Conservation (phyloP, 1,140 invertebrate genomes). For the Meteorus sp. region DNA sequence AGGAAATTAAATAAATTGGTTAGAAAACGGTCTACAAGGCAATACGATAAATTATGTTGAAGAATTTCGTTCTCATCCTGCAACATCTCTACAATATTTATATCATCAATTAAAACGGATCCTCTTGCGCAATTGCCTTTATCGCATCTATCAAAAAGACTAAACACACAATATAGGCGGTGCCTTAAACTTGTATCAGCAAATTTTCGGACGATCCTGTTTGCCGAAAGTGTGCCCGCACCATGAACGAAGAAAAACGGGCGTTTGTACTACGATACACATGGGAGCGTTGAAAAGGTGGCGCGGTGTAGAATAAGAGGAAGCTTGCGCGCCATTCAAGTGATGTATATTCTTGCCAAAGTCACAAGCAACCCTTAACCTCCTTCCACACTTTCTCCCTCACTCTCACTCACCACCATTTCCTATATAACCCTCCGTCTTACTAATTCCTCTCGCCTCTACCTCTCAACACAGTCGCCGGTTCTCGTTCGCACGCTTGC, state of each 20-base stretch:
- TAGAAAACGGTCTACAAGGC: too few relatives aligned
- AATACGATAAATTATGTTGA: too few relatives aligned
- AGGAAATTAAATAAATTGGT: too few relatives aligned
- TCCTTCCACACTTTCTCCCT: neutral
- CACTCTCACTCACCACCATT: neutral
- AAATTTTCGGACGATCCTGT: neutral
- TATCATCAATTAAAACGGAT: too few relatives aligned
- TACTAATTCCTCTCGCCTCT: neutral
- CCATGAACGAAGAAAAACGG: constrained; percentile 9
- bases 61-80: too few relatives aligned
- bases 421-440: neutral
- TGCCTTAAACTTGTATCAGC: too few relatives aligned
- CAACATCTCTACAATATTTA: too few relatives aligned
- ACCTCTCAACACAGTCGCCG: neutral
- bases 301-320: constrained; percentile 18
- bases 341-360: constrained; percentile 38
- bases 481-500: constrained; percentile 21
- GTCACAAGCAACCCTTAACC: constrained; percentile 23
- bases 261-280: constrained; percentile 22
- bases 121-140: too few relatives aligned
- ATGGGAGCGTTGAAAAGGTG: constrained; percentile 20
- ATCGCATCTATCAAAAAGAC: too few relatives aligned
- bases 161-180: too few relatives aligned
- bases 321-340: constrained; percentile 30
- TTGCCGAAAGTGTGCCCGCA: too few relatives aligned